Conservation (phyloP, 2,888 invertebrate genomes). For the Drosophila kokeensis region DNA sequence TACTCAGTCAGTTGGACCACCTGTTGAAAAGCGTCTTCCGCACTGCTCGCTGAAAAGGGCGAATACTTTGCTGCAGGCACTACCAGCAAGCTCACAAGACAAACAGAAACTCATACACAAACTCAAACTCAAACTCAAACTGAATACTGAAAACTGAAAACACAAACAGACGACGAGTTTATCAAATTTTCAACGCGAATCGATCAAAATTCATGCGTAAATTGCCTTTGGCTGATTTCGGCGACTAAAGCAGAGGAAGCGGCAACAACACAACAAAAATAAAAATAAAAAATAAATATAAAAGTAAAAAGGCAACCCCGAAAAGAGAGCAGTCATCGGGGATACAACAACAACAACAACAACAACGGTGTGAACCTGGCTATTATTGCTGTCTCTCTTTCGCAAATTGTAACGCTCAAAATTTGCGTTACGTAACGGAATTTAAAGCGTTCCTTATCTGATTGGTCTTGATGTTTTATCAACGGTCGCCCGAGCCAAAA, state of each 20-base stretch:
- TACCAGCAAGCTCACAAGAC: slow-evolving; percentile 37
- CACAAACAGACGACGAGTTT: slow-evolving; percentile 22
- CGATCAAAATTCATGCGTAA: slow-evolving; percentile 68
- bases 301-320: slow-evolving; percentile 14
- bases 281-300: slow-evolving; percentile 4
- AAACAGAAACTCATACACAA: slow-evolving; percentile 42
- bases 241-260: slow-evolving; percentile 27
- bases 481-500: slow-evolving; percentile 64
- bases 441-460: slow-evolving; percentile 85
- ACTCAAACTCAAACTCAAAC: background rate
- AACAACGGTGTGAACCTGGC: slow-evolving; percentile 43
- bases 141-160: background rate
- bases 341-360: background rate
- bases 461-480: slow-evolving; percentile 82
- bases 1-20: slow-evolving; percentile 15
- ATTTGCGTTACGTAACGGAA: slow-evolving; percentile 85
- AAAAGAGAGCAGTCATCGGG: slow-evolving; percentile 35
- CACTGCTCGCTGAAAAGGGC: background rate
- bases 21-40: slow-evolving; percentile 15
- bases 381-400: slow-evolving; percentile 30
- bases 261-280: slow-evolving; percentile 3
- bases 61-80: slow-evolving; percentile 12
- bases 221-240: slow-evolving; percentile 36
- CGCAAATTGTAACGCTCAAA: slow-evolving; percentile 80
- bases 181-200: slow-evolving; percentile 70